A percentile compares a stretch with the other conserved stretches of the same genome.
These are phyloP conservation scores for Saturnia japonica DNA, from an alignment of 2,888 invertebrate genomes.

Conservation along the genomic window DNA sequence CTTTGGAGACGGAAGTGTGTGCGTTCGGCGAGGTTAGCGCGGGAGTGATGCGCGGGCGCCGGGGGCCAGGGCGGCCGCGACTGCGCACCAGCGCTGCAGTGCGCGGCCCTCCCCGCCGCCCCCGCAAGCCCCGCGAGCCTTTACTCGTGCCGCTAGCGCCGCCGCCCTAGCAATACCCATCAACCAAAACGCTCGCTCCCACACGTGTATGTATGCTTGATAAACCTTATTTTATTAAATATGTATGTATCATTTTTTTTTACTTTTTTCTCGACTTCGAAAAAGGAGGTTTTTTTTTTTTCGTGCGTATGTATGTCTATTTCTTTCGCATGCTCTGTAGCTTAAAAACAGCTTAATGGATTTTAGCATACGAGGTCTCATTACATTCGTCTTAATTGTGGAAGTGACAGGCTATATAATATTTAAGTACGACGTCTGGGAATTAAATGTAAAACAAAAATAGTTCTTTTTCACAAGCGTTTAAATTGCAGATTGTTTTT, in stretches of 20 bases:
- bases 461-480: no score
- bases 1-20: conserved; percentile 49
- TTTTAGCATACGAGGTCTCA: no score
- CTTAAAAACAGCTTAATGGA: no score
- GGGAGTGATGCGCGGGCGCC: conserved; percentile 43
- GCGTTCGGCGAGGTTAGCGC: conserved; percentile 24
- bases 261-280: no score
- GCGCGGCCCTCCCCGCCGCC: conserved; percentile 44
- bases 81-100: conserved; percentile 39
- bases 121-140: conserved; percentile 67
- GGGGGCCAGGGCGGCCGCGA: conserved; percentile 57
- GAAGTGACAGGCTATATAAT: no score
- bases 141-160: conserved; percentile 80
- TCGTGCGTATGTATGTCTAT: no score
- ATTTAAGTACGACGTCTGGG: no score
- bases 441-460: no score
- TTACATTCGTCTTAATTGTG: no score
- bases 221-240: not conserved
- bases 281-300: no score
- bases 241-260: not conserved
- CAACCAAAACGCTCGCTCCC: not conserved
- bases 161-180: conserved; percentile 50
- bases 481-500: no score
- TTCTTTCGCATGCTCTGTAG: no score
- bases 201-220: not conserved